Evolutionary conservation across 2,888 invertebrate genomes (phyloP), one percentile per base, ranked within the genome.

Genomic region (Drosophila multiciliata): DNA sequence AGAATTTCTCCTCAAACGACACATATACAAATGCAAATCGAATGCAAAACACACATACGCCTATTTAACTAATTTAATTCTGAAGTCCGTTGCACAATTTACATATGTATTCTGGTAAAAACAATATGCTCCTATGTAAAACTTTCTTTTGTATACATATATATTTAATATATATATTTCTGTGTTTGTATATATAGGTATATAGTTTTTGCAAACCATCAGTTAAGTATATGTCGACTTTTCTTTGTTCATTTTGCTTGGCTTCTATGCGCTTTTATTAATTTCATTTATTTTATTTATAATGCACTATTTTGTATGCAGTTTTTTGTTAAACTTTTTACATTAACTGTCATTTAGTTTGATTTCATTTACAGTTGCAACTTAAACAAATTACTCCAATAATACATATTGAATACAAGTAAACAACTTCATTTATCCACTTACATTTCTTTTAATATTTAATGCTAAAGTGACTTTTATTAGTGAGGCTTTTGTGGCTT

Each of bases 301-400:
- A 52, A 40, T 66, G 48, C 67, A 58, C 12, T n/a, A 36, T 33
- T 42, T 57, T 57, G 26, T n/a, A 26, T 71, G 54, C 70, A 70
- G 35, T 53, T 58, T 50, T 33, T 42, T 66, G 45, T 82, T 82
- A 49, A 73, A 75, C 73, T 85, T 85, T 85, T 73, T 86, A 85
- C 88, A 85, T 75, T 77, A 61, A 36, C 60, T 83, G 73, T 83
- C 72, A 87, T 85, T 81, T 66, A 68, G 66, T 67, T 45, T 83
- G 66, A 71, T 72, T 75, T 85, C 70, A 82, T 87, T 85, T 78
- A 79, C 73, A 76, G 45, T 77, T 73, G 65, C 79, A 87, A 81
- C 72, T 73, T 76, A 82, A 82, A 73, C 52, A 60, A 72, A 64
- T 68, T 45, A 64, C 42, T 63, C 38, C 53, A 68, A 71, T 55